Base-by-base conservation (phyloP, 2,888 invertebrate species). In the Agriopis leucophaearia region DNA sequence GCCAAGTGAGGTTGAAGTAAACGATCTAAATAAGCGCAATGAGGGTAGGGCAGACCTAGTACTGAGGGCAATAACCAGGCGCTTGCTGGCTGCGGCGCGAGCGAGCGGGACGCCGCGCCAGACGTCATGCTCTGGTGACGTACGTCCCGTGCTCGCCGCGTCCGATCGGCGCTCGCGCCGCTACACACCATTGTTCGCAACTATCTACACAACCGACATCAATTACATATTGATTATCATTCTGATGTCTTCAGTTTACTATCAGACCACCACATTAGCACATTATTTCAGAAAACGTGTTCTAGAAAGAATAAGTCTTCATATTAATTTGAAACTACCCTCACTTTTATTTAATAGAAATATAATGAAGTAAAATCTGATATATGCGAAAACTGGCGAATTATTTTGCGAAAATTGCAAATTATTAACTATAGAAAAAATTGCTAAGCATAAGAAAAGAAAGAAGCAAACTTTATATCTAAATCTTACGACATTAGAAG, bases 111-210 rank as follows among this genome's bases (percentile, higher is more conserved):
- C 75, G 76, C 72, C 69, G 72, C 59, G 74, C 71, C 78, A 83
- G 84, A 88, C 90, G 91, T 90, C 89, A 90, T 79, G 90, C 85
- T 87, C 88, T 80, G 88, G 83, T 89, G 91, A 88, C 86, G 88
- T 88, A 82, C 82, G 84, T 83, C 84, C 85, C 81, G 82, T 74
- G 82, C 79, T 78, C 84, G 82, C 81, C 83, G 84, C 82, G 70
- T 18, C 52, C 62, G 40, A 42, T 27, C 38, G 50, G 65, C 58
- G 47, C 45, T n/a, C 13, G 15, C 56, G 38, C 35, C 12, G 15
- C 58, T 18, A 45, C 44, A 18, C 13, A 38, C 50, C 59, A 51
- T 55, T 59, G 54, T 59, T 42, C 55, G 44, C 50, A n/a, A n/a
- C n/a, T n/a, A 56, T 44, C 52, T 40, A 38, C 42, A 42, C 61